Base-by-base conservation (phyloP, 2,797 vertebrate species). In the Pachyuromys duprasi region DNA sequence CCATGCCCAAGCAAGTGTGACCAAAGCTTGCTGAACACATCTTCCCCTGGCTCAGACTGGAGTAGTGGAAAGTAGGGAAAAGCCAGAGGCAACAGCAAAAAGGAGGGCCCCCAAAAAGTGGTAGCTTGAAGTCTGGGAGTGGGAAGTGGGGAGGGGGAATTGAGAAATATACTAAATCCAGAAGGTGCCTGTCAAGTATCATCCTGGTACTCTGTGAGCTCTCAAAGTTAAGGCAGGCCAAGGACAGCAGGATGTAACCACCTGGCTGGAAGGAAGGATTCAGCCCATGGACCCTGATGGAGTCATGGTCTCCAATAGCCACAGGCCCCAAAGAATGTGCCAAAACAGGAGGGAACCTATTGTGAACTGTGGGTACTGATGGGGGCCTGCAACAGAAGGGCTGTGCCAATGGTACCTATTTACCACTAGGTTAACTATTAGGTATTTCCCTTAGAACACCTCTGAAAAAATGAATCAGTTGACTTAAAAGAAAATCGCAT, bases 331-430 rank as follows among this genome's bases (percentile, higher is more conserved):
- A 24, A 45, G 65, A 26, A 33, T n/a, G 20, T 65, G 39, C 65
- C 67, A 39, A 39, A 42, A 49, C 17, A 22, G 28, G 49, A 57
- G 49, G 12, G 53, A 24, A 45, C 28, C 31, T 4, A 1, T 2
- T 0, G 31, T 3, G 0, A 39, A 5, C 42, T 8, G 0, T 9
- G 31, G 67, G 5, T n/a, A 36, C 13, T n/a, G 31, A n/a, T 3
- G 14, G 12, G 3, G 13, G 1, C 3, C 0, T 45, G 63, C 31
- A 69, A 60, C 6, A 3, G 1, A 17, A n/a, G 65, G 42, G 2
- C 28, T 1, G 1, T 5, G 6, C 24, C 4, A 9, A 5, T 0
- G 8, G 2, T 0, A 45, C 31, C 15, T 1, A 18, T 3, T 12
- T 2, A 5, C 4, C 6, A 0, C 0, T 45, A 0, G 12, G 63